Evolutionary conservation across 2,888 invertebrate species (phyloP), one percentile per base, ranked within the genome.

Genomic region (Cephonodes hylas): DNA sequence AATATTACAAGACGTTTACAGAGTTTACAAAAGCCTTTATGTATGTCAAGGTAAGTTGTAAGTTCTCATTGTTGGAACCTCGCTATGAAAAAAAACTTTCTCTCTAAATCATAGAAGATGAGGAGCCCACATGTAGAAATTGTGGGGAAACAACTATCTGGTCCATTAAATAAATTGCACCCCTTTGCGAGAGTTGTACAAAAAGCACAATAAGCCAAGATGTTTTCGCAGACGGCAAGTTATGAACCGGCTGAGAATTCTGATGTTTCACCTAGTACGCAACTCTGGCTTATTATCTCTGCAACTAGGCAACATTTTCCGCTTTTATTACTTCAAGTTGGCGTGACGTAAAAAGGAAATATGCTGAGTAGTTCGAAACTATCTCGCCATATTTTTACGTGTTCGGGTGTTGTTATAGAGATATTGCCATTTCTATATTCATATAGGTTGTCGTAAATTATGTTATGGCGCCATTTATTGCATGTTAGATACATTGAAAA

Each of bases 101-200:
- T 48, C 42, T 13, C n/a, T 42, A 53, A 60, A 60, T 48, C 60
- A 58, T 58, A 42, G 25, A 38, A 7, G 31, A 31, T 63, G 71
- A 48, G 66, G 69, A 65, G 66, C 68, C 67, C 70, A 60, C 67
- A 70, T 72, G 76, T 71, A 69, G 76, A 72, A 75, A 79, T 75
- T 71, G 75, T 63, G 61, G 69, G 10, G 53, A 18, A 53, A 53
- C 53, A 53, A 53, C 59, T 27, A 45, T 45, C 79, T 76, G 73
- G 76, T 78, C 85, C 86, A 88, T 87, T 88, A 87, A 81, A 87
- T 83, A 86, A 86, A 88, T 86, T 88, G 84, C 85, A 77, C 77
- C 74, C 77, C 77, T 83, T 80, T 67, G 75, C 75, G 75, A 76
- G 75, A 74, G 74, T 72, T 72, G 68, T 69, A 75, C 76, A 77